phyloP scores from a whole-genome alignment of 2,113 vertebrate species.

The Nerophis ophidion region DNA sequence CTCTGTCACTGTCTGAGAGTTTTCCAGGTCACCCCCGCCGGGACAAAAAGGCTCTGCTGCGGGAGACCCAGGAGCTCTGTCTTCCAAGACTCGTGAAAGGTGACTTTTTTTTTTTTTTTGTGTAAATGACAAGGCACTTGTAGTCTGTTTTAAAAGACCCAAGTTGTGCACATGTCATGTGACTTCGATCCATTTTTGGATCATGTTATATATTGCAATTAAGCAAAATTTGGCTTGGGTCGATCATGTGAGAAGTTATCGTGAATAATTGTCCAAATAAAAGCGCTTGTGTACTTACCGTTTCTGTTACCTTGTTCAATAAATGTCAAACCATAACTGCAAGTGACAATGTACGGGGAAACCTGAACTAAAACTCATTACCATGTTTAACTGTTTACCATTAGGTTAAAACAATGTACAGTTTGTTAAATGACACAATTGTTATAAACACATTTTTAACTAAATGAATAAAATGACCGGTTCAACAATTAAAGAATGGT shows the following conservation, averaged over 20 bases:
- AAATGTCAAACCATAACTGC: background rate
- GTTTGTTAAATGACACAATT: too few relatives aligned
- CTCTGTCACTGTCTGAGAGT: constrained; percentile 59
- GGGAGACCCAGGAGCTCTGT: constrained; percentile 20
- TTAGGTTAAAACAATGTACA: too few relatives aligned
- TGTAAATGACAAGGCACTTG: background rate
- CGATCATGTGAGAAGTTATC: background rate
- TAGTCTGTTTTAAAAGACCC: background rate
- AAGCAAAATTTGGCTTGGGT: background rate
- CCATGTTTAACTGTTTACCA: too few relatives aligned
- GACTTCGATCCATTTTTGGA: background rate
- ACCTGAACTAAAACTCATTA: too few relatives aligned
- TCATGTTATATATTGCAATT: background rate
- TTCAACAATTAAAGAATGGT: too few relatives aligned
- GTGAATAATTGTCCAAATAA: background rate
- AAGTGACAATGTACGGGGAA: background rate
- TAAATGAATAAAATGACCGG: too few relatives aligned
- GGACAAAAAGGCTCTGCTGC: constrained; percentile 31
- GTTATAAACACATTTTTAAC: too few relatives aligned
- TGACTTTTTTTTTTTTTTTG: constrained; percentile 33
- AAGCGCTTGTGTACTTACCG: background rate
- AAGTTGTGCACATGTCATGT: too few relatives aligned
- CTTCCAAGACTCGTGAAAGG: constrained; percentile 37
- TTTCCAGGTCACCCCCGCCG: constrained; percentile 56
- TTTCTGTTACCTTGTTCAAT: background rate